A percentile compares a stretch with the other conserved stretches of the same genome.
Conservation (phyloP, 1,140 invertebrate species). For the Brachionus plicatilis region DNA sequence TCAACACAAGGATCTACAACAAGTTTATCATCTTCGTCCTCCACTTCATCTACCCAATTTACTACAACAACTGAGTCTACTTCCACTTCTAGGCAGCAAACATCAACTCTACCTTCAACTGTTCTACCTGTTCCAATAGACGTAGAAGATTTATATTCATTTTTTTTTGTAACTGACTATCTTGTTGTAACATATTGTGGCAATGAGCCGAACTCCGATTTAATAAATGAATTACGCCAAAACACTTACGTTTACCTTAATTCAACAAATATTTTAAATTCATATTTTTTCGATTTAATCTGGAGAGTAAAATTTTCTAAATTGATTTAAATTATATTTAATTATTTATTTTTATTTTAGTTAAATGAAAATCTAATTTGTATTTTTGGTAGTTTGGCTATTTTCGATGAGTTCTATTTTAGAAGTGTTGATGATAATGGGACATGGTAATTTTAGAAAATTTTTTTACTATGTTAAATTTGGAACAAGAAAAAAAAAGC, state of each 20-base stretch:
- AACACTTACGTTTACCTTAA: not conserved
- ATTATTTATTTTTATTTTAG: not conserved
- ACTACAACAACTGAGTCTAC: not conserved
- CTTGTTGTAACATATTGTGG: not conserved
- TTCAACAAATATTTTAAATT: conserved; percentile 2
- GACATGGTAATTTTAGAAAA: not conserved
- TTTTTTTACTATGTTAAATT: too few species aligned
- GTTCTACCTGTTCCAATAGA: not conserved
- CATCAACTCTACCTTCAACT: not conserved
- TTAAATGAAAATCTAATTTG: not conserved
- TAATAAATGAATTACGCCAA: not conserved
- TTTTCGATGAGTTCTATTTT: not conserved
- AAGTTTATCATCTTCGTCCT: too few species aligned
- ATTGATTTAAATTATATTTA: not conserved
- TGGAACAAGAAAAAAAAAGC: too few species aligned
- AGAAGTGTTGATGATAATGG: not conserved
- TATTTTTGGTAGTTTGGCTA: not conserved
- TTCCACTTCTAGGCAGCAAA: not conserved
- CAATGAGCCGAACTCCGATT: not conserved
- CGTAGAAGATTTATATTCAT: not conserved
- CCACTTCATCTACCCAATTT: not conserved
- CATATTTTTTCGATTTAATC: not conserved
- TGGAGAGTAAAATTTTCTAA: not conserved
- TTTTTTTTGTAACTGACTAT: not conserved
- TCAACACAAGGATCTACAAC: too few species aligned